Conservation (phyloP, 1,140 invertebrate genomes). For the Hylaeus anthracinus region DNA sequence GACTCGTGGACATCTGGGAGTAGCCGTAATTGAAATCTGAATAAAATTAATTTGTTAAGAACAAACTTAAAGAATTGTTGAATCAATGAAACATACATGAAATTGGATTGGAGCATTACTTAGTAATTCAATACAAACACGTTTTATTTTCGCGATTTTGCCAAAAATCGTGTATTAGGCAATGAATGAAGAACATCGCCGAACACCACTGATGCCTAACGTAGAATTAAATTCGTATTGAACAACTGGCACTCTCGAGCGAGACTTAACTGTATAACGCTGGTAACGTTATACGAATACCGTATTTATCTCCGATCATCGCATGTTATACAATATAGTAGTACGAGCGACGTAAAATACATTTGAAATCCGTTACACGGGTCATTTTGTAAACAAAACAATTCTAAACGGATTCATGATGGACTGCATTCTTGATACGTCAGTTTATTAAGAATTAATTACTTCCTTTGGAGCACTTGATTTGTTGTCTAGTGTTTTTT, state of each 20-base stretch:
- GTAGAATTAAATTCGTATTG: background rate
- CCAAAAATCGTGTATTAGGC: too few relatives aligned
- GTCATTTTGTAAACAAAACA: background rate
- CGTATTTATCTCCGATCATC: constrained; percentile 17
- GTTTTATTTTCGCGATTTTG: too few relatives aligned
- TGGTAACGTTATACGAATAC: constrained; percentile 29
- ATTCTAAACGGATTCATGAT: background rate
- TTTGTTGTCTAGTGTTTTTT: too few relatives aligned
- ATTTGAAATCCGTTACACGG: background rate
- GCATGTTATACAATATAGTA: background rate
- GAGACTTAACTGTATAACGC: constrained; percentile 27
- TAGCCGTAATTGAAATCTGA: too few relatives aligned
- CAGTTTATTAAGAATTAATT: background rate
- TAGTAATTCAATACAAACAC: too few relatives aligned
- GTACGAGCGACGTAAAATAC: background rate
- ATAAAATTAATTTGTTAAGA: too few relatives aligned
- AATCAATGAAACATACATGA: too few relatives aligned
- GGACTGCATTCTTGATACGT: background rate
- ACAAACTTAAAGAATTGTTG: too few relatives aligned
- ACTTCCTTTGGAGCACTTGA: too few relatives aligned
- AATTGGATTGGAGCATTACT: too few relatives aligned
- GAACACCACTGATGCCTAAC: background rate
- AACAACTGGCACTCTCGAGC: background rate
- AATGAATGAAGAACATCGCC: background rate
- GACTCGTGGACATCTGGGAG: too few relatives aligned